A percentile compares a stretch with the other conserved stretches of the same genome.
Conservation (phyloP, 35 echinoderm and acorn worm species). For the Amphiura filiformis region DNA sequence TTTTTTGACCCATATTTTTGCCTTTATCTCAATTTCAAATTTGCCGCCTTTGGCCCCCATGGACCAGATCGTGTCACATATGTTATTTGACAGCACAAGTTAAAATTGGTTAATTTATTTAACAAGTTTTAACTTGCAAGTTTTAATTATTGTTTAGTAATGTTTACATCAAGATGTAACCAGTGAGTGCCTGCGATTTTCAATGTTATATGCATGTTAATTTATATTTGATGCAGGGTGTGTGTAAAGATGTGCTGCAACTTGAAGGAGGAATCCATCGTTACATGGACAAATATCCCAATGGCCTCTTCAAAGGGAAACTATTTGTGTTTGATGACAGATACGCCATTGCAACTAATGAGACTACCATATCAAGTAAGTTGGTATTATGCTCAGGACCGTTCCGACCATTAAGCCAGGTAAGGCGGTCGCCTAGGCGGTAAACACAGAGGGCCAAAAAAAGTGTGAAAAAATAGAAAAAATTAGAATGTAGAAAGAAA, state of each 20-base stretch:
- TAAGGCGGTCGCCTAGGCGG: too few relatives aligned
- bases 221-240: slow-evolving; percentile 32
- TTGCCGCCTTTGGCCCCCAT: too few relatives aligned
- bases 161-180: too few relatives aligned
- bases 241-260: slow-evolving; percentile 77
- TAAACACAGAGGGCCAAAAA: background rate
- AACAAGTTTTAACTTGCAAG: too few relatives aligned
- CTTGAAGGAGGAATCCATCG: slow-evolving; percentile 65
- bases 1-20: too few relatives aligned
- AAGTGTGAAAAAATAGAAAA: background rate
- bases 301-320: slow-evolving; percentile 67
- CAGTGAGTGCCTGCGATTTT: too few relatives aligned
- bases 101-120: too few relatives aligned
- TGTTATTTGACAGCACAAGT: too few relatives aligned
- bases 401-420: too few relatives aligned
- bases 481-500: background rate
- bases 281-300: slow-evolving; percentile 69
- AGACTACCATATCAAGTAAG: slow-evolving; percentile 57
- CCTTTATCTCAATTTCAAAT: too few relatives aligned
- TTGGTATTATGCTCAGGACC: background rate
- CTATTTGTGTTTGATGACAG: slow-evolving; percentile 86
- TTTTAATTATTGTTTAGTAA: too few relatives aligned
- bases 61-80: too few relatives aligned
- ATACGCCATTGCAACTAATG: slow-evolving; percentile 54
- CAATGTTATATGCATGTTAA: background rate